phyloP scores from a whole-genome alignment of 2,888 invertebrate genomes.

The Dolichopus griseipennis region DNA sequence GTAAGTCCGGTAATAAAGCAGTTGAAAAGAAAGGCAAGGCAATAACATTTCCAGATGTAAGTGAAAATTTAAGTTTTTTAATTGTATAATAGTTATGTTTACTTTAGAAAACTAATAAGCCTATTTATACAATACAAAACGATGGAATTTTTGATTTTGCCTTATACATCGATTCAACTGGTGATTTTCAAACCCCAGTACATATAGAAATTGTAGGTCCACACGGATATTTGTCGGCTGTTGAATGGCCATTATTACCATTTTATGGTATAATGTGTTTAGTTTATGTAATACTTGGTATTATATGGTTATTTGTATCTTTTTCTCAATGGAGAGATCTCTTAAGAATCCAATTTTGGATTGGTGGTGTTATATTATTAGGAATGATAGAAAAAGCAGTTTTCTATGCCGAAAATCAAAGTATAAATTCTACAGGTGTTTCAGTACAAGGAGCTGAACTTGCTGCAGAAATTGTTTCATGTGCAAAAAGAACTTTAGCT shows the following conservation, averaged over 20 bases:
- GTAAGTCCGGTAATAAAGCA: not conserved
- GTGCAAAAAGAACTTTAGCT: conserved; percentile 81
- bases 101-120: conserved; percentile 38
- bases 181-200: conserved; percentile 51
- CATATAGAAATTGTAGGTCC: conserved; percentile 65
- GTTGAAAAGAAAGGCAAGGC: not conserved
- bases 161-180: conserved; percentile 43
- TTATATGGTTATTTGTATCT: conserved; percentile 74
- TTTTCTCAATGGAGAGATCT: conserved; percentile 85
- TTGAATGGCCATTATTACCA: conserved; percentile 79
- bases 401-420: conserved; percentile 82
- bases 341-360: conserved; percentile 90
- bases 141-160: conserved; percentile 67
- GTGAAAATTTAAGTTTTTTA: not conserved
- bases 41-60: not conserved
- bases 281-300: conserved; percentile 72
- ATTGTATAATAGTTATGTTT: not conserved
- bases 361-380: conserved; percentile 80
- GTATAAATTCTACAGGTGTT: conserved; percentile 59
- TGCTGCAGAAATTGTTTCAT: conserved; percentile 84
- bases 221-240: conserved; percentile 78
- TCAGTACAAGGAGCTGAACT: conserved; percentile 63
- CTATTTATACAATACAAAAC: conserved; percentile 50
- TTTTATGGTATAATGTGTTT: conserved; percentile 88
- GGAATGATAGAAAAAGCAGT: conserved; percentile 83